Evolutionary conservation across 2,888 invertebrate species (phyloP), one percentile per base, ranked within the genome.

Genomic region (Ernsta delagoae): DNA sequence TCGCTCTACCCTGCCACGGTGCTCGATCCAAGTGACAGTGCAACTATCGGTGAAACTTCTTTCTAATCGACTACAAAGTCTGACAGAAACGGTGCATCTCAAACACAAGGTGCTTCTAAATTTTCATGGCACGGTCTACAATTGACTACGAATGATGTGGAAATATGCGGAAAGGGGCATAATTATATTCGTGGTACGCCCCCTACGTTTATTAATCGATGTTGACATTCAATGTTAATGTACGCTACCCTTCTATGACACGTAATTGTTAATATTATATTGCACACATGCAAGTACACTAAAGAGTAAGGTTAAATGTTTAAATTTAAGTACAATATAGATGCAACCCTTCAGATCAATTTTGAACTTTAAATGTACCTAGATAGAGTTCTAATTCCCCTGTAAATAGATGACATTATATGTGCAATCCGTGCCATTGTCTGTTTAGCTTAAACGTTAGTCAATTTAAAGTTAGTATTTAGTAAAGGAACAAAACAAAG

Each of bases 341-440:
- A 78, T 82, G 83, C 84, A 83, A 83, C 80, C 86, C 79, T 83
- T 83, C 87, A 78, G 87, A 89, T 86, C 86, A 85, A 88, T 84
- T 86, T 86, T 85, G 83, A 83, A 84, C 77, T 79, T 77, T 82
- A 81, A 80, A 73, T 54, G 65, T 72, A 71, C 70, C 59, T 85
- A 85, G 82, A 82, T 90, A 88, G 86, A 86, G 78, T 83, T 86
- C 83, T 82, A 83, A 86, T 83, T 83, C 84, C 88, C 81, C 71
- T 93, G 93, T 93, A 92, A 78, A 93, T 92, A 93, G 79, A 83
- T 79, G 79, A 85, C 82, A 81, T 85, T 90, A 78, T 84, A 88
- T 92, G 92, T 91, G 90, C 91, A 91, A 92, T 93, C 93, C 93
- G 93, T 93, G 93, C 93, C 93, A 93, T 93, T 91, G 90, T 92